Conservation (phyloP, 2,797 vertebrate genomes). For the Gadopsis bispinosus region DNA sequence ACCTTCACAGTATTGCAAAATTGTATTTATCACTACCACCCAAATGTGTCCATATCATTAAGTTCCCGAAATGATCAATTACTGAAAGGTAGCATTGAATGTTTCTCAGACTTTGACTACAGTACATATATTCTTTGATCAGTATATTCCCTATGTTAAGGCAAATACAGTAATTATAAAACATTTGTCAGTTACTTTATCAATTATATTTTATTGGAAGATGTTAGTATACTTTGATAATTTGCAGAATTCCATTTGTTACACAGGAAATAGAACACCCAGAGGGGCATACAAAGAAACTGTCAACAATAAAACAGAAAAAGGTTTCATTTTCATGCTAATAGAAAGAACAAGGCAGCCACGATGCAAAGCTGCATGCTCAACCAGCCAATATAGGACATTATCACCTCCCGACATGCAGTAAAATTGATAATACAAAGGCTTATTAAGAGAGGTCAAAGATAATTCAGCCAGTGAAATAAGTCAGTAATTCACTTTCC, state of each 20-base stretch:
- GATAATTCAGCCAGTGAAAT: slow-evolving; percentile 22
- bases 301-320: background rate
- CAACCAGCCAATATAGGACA: slow-evolving; percentile 29
- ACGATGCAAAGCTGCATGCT: slow-evolving; percentile 69
- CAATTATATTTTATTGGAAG: background rate
- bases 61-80: background rate
- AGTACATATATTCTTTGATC: background rate
- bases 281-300: background rate
- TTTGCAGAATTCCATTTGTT: background rate
- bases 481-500: slow-evolving; percentile 37
- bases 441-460: slow-evolving; percentile 33
- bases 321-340: slow-evolving; percentile 30
- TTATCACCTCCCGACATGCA: slow-evolving; percentile 57
- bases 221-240: background rate
- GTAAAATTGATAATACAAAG: slow-evolving; percentile 22
- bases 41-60: background rate
- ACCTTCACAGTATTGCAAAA: background rate
- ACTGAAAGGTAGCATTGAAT: background rate
- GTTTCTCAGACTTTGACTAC: background rate
- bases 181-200: background rate
- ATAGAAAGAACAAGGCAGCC: slow-evolving; percentile 33
- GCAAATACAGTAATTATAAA: background rate
- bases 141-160: too few species aligned
- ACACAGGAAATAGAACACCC: background rate
- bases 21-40: background rate